phyloP scores from a whole-genome alignment of 2,113 vertebrate species.

The Megaptera novaeangliae region DNA sequence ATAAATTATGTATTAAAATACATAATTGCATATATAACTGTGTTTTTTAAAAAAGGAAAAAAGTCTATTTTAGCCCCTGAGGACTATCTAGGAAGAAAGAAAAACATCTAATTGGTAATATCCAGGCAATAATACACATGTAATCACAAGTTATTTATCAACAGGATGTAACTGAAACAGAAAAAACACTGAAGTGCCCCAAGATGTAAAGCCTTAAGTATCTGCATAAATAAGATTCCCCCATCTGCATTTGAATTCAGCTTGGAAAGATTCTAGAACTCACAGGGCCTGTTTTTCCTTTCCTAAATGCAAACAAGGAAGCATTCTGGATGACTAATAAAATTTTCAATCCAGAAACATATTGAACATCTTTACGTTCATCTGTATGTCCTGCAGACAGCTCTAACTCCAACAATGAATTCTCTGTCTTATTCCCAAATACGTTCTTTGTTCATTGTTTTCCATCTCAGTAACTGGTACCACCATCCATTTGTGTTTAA shows the following conservation, averaged over 20 bases:
- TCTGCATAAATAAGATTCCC: neutral
- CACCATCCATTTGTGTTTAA: neutral
- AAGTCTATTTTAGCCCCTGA: neutral
- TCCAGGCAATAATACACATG: neutral
- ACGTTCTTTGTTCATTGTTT: neutral
- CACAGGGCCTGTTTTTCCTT: neutral
- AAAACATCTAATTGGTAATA: neutral
- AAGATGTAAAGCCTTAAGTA: neutral
- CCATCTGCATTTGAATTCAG: neutral
- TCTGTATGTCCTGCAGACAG: neutral
- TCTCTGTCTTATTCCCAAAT: neutral
- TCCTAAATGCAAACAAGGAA: neutral
- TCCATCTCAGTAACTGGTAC: neutral
- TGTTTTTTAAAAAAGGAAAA: neutral
- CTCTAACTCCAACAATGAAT: neutral
- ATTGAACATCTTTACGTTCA: neutral
- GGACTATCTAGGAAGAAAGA: neutral
- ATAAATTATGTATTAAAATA: neutral
- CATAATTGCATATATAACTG: neutral
- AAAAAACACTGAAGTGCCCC: neutral
- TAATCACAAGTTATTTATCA: neutral
- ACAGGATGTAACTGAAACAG: neutral
- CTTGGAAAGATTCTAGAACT: conserved; percentile 6
- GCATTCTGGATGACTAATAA: neutral
- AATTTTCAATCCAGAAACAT: conserved; percentile 7